Evolutionary conservation across 2,113 vertebrate genomes (phyloP), one percentile per base, ranked within the genome.

Genomic region (Calyptomena viridis): DNA sequence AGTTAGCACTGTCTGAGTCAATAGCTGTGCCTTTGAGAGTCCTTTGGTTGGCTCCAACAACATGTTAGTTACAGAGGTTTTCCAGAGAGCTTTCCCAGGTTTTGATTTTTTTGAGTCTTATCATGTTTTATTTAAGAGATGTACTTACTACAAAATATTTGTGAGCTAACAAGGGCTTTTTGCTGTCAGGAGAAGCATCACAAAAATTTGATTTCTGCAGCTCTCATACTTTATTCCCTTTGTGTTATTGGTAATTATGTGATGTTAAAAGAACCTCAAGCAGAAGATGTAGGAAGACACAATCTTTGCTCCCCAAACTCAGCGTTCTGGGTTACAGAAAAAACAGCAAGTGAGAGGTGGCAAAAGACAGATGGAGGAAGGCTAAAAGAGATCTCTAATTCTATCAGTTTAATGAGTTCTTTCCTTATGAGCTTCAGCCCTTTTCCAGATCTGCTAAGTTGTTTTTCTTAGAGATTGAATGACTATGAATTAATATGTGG

Each of bases 341-440:
- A 80, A 67, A 22, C 73, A 27, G 13, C 44, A 55, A 84, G 40
- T 66, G 82, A 58, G 68, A 76, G 90, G 79, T 64, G 69, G 93
- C 89, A 92, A 82, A 72, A 23, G 28, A 63, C 86, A 81, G 35
- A 44, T 5, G 6, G 47, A 60, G 30, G 69, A 69, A 91, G 68
- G 42, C 82, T 46, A 33, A 74, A 27, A 87, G 62, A 75, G 64
- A 82, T 47, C 80, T 72, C 69, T 78, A 87, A 68, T 92, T 94
- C 73, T 92, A 75, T 87, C 77, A 84, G 1, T 91, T 94, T 89
- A 92, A 94, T 92, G 84, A 95, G 66, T 78, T 94, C 80, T 64
- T 94, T 87, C 89, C 87, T 91, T 95, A 89, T 81, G 76, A 87
- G 83, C 58, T 46, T 72, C 91, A 94, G 66, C 27, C 64, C 84